Conservation (phyloP, 2,888 invertebrate genomes). For the Pasiphila rectangulata region DNA sequence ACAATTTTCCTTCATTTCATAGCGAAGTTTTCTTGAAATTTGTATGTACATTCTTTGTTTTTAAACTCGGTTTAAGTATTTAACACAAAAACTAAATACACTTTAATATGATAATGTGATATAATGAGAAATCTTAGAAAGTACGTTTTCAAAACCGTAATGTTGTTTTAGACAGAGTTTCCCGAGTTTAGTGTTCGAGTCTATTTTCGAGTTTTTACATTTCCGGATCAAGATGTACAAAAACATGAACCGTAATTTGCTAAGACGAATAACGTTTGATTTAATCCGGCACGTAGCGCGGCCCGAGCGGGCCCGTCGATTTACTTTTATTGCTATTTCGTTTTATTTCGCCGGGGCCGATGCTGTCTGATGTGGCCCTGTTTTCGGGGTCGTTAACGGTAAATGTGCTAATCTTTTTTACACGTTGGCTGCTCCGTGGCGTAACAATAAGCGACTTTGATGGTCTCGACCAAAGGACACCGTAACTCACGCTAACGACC, state of each 20-base stretch:
- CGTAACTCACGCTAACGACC: constrained; percentile 59
- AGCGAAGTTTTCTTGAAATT: background rate
- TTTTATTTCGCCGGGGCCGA: constrained; percentile 66
- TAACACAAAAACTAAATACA: too few species aligned
- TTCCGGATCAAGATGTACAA: constrained; percentile 64
- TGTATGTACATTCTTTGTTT: background rate
- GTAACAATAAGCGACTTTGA: constrained; percentile 64
- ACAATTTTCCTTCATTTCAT: background rate
- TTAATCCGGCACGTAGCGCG: constrained; percentile 73
- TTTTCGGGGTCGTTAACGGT: constrained; percentile 76
- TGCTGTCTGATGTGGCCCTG: constrained; percentile 69
- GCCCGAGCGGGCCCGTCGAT: constrained; percentile 65
- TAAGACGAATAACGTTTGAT: constrained; percentile 79
- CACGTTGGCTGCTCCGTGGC: constrained; percentile 45
- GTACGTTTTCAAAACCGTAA: constrained; percentile 27
- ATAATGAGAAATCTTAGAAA: too few species aligned
- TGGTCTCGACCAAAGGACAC: constrained; percentile 50
- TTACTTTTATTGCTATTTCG: constrained; percentile 78
- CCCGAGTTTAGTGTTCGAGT: constrained; percentile 59
- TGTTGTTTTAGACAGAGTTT: constrained; percentile 46
- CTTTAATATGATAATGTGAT: too few species aligned
- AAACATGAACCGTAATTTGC: constrained; percentile 75
- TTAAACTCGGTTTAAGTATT: too few species aligned
- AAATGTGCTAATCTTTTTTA: constrained; percentile 78
- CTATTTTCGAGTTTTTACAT: constrained; percentile 56